Evolutionary conservation across 2,113 vertebrate species (phyloP), one percentile per base, ranked within the genome.

Genomic region (Cyphomyrus plagiostoma): DNA sequence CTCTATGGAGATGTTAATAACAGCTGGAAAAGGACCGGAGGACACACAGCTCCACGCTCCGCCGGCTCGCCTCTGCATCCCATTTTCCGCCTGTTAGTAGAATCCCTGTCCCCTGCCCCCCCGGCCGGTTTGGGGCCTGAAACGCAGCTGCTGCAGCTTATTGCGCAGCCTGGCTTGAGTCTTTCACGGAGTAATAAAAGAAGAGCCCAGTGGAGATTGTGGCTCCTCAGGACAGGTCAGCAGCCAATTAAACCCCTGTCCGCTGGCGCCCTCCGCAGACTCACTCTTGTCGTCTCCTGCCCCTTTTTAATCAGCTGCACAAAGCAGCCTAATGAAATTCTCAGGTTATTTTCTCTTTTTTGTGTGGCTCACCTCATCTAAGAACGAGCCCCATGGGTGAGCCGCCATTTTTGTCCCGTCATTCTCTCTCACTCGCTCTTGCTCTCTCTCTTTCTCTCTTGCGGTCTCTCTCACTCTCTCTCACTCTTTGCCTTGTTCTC

Each of bases 1-100:
- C 93, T 94, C 93, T 52, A 70, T 92, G 92, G 93, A 94, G 91
- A 92, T 89, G 77, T 93, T 93, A 90, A 90, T 93, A 92, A 93
- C 93, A 94, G 92, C 93, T 95, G 93, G 92, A 92, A 92, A 90
- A 88, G 91, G 90, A 91, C 92, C 90, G 66, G 92, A 91, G 93
- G 91, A 93, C 90, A 87, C 90, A 92, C 91, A 91, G 77, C 89
- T 89, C 58, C 26, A 23, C 35, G 77, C 87, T 89, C 26, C 42
- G 10, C 50, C 19, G 39, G 35, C 49, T 74, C 7, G 26, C 58
- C 6, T 19, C 21, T 21, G 10, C 46, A 19, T 45, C 35, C 15
- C 84, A 39, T 88, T 53, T 82, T 84, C 85, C 50, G 46, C 42
- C 62, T 42, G 53, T 53, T 84, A 50, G 66, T 5, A 46, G 52